Percentiles rank a stretch among this genome's conserved stretches.
phyloP scores from a whole-genome alignment of 2,113 vertebrate species.

The Melanotaenia duboulayi region DNA sequence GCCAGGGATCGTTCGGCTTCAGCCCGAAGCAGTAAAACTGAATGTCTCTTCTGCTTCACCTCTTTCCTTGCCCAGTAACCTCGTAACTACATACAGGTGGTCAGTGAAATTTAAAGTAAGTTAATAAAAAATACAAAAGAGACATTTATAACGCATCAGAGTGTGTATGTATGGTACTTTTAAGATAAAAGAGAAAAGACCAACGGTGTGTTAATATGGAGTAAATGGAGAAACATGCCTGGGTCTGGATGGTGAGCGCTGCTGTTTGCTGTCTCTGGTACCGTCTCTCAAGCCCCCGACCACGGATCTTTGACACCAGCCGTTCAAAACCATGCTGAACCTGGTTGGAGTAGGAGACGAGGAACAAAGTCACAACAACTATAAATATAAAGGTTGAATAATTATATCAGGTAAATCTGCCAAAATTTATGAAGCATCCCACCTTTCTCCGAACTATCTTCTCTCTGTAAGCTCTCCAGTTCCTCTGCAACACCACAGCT shows the following conservation, averaged over 20 bases:
- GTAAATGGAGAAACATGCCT: constrained; percentile 33
- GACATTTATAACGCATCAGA: too few species aligned
- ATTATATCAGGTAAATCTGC: not conserved
- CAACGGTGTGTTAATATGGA: not conserved
- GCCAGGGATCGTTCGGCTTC: constrained; percentile 84
- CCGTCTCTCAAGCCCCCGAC: constrained; percentile 69
- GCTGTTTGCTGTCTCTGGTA: constrained; percentile 71
- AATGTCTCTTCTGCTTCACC: constrained; percentile 76
- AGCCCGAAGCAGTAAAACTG: constrained; percentile 83
- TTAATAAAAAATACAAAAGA: not conserved
- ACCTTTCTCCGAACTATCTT: constrained; percentile 81
- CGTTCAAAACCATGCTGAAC: constrained; percentile 84
- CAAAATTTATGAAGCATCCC: constrained; percentile 22
- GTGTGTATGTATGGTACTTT: not conserved
- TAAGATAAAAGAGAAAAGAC: not conserved
- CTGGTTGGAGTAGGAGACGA: constrained; percentile 64
- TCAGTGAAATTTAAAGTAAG: constrained; percentile 4
- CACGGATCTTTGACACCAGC: constrained; percentile 83
- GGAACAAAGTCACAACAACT: too few species aligned
- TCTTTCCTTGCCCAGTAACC: constrained; percentile 81
- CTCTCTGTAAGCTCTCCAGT: constrained; percentile 84
- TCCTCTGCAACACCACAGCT: constrained; percentile 87
- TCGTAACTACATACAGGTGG: constrained; percentile 71
- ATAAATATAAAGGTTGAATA: too few species aligned
- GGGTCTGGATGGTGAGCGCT: constrained; percentile 83